phyloP scores from a whole-genome alignment of 2,888 invertebrate genomes.

The Cantharis flavilabris region DNA sequence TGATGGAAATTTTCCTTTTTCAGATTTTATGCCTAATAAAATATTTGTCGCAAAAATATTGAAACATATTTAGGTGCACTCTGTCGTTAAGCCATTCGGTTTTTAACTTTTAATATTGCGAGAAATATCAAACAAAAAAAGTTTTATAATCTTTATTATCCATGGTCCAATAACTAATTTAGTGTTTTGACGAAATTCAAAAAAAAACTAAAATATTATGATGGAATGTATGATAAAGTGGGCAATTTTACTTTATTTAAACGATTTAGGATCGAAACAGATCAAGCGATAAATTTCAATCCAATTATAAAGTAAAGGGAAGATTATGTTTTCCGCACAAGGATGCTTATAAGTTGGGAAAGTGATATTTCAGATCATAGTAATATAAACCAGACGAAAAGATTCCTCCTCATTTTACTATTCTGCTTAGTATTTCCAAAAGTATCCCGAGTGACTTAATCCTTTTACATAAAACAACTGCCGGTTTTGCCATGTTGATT shows the following conservation, averaged over 20 bases:
- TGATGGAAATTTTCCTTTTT: neutral
- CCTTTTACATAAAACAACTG: neutral
- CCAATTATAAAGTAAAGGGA: neutral
- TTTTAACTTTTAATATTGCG: neutral
- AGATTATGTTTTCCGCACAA: neutral
- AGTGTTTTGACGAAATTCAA: neutral
- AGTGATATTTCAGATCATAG: neutral
- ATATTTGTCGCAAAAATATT: neutral
- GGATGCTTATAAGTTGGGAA: neutral
- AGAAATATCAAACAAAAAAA: neutral
- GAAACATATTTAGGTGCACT: neutral
- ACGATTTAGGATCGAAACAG: neutral
- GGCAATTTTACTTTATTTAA: neutral
- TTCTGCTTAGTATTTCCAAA: neutral
- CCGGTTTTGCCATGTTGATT: neutral
- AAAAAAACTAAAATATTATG: neutral
- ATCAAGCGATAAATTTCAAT: neutral
- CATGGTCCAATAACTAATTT: no score
- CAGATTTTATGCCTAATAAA: neutral
- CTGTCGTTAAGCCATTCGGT: neutral
- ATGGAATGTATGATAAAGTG: neutral
- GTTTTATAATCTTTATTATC: no score
- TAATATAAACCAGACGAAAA: neutral
- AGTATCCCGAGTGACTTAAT: neutral
- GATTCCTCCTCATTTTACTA: neutral